Conservation (phyloP, 2,113 vertebrate genomes). For the Menidia beryllina region DNA sequence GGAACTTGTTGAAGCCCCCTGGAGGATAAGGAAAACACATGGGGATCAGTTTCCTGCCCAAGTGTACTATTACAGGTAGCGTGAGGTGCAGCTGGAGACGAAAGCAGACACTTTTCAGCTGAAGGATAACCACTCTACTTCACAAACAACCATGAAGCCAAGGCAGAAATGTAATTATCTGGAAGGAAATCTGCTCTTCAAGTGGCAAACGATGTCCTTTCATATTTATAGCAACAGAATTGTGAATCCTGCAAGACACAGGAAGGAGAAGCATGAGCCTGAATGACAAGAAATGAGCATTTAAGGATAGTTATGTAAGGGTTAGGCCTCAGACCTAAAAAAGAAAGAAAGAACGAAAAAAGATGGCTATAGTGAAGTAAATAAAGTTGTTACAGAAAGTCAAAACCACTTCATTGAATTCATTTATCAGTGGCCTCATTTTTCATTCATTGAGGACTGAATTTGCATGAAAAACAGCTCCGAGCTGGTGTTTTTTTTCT, state of each 20-base stretch:
- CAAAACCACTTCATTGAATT: not conserved
- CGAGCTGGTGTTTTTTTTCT: not conserved
- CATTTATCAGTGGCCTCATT: too few relatives aligned
- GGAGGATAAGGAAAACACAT: not conserved
- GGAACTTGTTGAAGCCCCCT: slow-evolving; percentile 99
- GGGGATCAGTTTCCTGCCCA: not conserved
- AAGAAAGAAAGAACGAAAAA: not conserved
- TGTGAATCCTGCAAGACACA: not conserved
- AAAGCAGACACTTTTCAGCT: not conserved
- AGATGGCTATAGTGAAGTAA: too few relatives aligned
- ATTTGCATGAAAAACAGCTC: not conserved
- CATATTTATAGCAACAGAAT: not conserved
- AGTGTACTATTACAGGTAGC: not conserved
- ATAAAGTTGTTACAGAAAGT: not conserved
- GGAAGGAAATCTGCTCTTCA: too few relatives aligned
- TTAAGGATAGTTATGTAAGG: not conserved
- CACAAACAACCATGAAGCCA: not conserved
- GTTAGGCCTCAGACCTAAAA: not conserved
- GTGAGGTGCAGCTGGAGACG: not conserved
- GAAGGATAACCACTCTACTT: too few relatives aligned
- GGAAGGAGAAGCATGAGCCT: not conserved
- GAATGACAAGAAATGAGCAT: not conserved
- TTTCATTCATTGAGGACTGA: not conserved
- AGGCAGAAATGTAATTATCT: not conserved
- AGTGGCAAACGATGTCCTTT: too few relatives aligned